phyloP scores from a whole-genome alignment of 2,113 vertebrate species.

The Paratilapia polleni region DNA sequence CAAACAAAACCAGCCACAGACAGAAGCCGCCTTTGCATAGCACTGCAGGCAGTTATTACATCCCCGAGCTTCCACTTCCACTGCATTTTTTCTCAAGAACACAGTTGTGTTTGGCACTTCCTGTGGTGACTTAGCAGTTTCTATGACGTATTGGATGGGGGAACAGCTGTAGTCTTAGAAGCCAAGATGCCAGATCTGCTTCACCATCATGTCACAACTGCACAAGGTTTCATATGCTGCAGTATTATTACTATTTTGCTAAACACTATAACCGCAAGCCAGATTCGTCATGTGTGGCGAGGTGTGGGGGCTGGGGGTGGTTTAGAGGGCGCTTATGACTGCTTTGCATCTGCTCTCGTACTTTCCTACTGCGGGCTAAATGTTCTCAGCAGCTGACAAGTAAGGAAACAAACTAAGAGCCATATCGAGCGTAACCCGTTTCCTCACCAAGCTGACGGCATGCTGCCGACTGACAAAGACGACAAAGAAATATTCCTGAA shows the following conservation, averaged over 20 bases:
- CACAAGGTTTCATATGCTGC: not conserved
- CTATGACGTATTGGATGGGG: not conserved
- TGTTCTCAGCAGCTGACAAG: constrained; percentile 31
- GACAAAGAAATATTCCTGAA: constrained; percentile 11
- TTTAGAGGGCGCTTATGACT: not conserved
- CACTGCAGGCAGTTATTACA: not conserved
- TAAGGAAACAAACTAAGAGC: constrained; percentile 23
- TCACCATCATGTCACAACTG: not conserved
- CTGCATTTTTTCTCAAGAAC: not conserved
- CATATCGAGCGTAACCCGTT: constrained; percentile 12
- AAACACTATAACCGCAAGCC: not conserved
- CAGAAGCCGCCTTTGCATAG: no score
- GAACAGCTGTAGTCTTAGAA: not conserved
- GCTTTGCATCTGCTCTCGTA: not conserved
- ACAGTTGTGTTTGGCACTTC: not conserved
- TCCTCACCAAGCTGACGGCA: not conserved
- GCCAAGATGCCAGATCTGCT: not conserved
- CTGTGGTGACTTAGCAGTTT: not conserved
- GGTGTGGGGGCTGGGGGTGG: not conserved
- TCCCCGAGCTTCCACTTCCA: not conserved
- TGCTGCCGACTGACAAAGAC: constrained; percentile 10
- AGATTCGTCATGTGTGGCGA: not conserved
- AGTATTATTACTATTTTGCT: not conserved
- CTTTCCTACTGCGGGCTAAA: constrained; percentile 18
- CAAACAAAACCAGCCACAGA: not conserved